A percentile compares a stretch with the other conserved stretches of the same genome.
Conservation (phyloP, 2,888 invertebrate genomes). For the Aporophyla nigra region DNA sequence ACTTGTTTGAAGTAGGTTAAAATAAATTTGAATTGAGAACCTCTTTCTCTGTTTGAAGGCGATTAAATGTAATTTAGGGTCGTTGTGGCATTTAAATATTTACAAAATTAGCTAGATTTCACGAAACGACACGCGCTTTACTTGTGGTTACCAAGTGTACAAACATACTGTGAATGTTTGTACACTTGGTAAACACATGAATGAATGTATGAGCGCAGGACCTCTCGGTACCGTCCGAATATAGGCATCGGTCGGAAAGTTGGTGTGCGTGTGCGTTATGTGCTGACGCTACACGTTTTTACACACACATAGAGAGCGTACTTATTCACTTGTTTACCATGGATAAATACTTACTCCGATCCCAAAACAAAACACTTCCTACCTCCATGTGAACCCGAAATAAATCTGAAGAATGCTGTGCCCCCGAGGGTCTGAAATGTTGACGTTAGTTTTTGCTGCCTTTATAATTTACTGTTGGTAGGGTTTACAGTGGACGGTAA, state of each 20-base stretch:
- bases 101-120: no score
- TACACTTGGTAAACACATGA: no score
- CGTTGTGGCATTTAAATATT: no score
- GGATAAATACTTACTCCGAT: not conserved
- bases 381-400: conserved; percentile 32
- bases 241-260: no score
- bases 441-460: conserved; percentile 44
- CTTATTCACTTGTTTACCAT: not conserved
- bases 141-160: not conserved
- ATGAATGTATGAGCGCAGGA: not conserved
- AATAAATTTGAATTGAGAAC: no score
- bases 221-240: not conserved
- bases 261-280: not conserved
- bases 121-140: not conserved
- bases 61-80: no score
- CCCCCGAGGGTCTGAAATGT: conserved; percentile 37
- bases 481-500: conserved; percentile 24
- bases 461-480: conserved; percentile 46
- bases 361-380: not conserved
- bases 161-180: not conserved
- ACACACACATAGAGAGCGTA: not conserved
- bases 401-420: conserved; percentile 58
- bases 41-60: no score
- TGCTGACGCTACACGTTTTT: not conserved
- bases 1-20: no score